Evolutionary conservation across 35 echinoderm and acorn worm species (phyloP).

Genomic region (Stichopus chloronotus): DNA sequence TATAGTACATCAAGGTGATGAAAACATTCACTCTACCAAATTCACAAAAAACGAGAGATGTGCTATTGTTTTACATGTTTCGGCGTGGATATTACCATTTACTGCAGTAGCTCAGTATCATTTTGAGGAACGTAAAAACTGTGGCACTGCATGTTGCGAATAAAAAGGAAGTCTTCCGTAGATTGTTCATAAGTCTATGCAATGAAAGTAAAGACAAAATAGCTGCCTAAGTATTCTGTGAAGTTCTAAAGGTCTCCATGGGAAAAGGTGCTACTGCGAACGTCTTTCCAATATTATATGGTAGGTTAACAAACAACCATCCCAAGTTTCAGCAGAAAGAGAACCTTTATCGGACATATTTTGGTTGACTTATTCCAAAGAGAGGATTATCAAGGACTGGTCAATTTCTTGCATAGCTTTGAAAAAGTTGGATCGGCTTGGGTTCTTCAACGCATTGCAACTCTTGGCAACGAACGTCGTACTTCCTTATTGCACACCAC

Average conservation of each 20-base stretch:
- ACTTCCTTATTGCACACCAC: neutral
- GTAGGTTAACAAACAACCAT: neutral
- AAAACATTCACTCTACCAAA: neutral
- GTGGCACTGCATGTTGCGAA: neutral
- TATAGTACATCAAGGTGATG: neutral
- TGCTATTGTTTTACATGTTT: neutral
- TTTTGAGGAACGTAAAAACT: neutral
- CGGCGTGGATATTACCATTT: slow-evolving; percentile 1
- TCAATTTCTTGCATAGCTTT: neutral
- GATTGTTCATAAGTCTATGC: neutral
- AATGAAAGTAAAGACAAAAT: neutral
- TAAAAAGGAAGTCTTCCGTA: neutral
- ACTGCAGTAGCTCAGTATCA: neutral
- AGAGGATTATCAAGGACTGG: neutral
- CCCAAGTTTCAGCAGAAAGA: neutral
- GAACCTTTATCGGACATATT: neutral
- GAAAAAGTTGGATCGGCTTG: neutral
- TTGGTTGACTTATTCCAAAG: neutral
- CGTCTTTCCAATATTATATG: neutral
- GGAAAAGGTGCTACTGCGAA: neutral
- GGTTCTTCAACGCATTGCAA: neutral
- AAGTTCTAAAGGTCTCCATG: neutral
- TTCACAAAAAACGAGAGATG: neutral
- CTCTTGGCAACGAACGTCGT: no score
- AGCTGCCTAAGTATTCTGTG: neutral